phyloP scores from a whole-genome alignment of 2,797 vertebrate species.

The Coendou prehensilis region DNA sequence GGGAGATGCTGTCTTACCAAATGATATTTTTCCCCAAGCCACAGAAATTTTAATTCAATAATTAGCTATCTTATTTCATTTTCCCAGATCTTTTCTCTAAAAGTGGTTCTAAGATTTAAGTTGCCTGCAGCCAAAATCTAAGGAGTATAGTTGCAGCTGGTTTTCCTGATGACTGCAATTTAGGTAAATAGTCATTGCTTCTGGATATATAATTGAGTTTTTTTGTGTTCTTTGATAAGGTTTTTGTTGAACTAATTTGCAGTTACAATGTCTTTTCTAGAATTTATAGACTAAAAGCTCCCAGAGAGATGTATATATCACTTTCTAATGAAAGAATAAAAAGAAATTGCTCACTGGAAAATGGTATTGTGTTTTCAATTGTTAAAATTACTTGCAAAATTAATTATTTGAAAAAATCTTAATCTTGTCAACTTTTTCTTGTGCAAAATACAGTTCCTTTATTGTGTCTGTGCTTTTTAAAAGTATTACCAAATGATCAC shows the following conservation, averaged over 20 bases:
- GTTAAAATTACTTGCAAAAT: slow-evolving; percentile 17
- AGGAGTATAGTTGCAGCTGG: slow-evolving; percentile 66
- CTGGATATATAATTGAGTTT: slow-evolving; percentile 76
- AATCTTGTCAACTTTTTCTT: background rate
- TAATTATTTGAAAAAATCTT: background rate
- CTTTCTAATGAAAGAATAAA: background rate
- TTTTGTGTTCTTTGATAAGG: slow-evolving; percentile 67
- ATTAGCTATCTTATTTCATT: slow-evolving; percentile 79
- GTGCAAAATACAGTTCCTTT: background rate
- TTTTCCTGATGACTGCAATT: slow-evolving; percentile 77
- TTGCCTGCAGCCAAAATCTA: slow-evolving; percentile 75
- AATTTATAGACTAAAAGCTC: slow-evolving; percentile 71
- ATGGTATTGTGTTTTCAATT: background rate
- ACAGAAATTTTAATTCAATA: slow-evolving; percentile 74
- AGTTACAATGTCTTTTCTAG: slow-evolving; percentile 47
- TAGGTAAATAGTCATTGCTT: slow-evolving; percentile 72
- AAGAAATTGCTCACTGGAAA: background rate
- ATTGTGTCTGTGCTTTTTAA: background rate
- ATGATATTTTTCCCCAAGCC: background rate
- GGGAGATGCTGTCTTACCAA: slow-evolving; percentile 8
- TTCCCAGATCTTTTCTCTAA: slow-evolving; percentile 66
- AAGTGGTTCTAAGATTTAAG: slow-evolving; percentile 69
- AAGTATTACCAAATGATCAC: background rate
- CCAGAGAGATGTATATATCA: background rate
- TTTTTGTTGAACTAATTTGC: slow-evolving; percentile 72